Conservation (phyloP, 2,797 vertebrate species). For the Mormyrus hasselquistii region DNA sequence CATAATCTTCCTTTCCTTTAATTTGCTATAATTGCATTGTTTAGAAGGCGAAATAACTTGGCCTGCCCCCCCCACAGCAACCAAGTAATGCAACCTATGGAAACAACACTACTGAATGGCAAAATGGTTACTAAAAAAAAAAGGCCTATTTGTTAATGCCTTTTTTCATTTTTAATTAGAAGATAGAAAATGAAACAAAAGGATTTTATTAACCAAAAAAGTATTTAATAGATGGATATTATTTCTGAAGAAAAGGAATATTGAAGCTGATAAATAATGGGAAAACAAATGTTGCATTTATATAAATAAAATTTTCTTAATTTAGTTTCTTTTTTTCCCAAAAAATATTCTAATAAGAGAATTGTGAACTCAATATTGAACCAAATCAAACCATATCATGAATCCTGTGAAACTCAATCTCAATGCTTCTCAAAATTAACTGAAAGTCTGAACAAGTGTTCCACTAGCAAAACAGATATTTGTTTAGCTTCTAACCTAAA, state of each 20-base stretch:
- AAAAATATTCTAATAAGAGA: neutral
- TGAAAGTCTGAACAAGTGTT: neutral
- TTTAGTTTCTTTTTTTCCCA: no score
- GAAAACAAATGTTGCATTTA: neutral
- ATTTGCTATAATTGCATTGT: neutral
- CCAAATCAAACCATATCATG: neutral
- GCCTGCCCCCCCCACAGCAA: neutral
- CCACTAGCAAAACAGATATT: neutral
- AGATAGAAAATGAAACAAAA: neutral
- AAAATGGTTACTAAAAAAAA: neutral
- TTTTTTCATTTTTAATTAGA: neutral
- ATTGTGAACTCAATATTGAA: neutral
- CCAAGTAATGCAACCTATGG: neutral
- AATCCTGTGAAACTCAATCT: neutral
- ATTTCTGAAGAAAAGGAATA: neutral
- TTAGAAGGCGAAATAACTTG: neutral
- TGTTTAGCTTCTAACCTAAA: neutral
- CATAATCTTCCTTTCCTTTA: neutral
- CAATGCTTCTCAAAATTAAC: neutral
- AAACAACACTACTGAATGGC: neutral
- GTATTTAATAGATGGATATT: no score
- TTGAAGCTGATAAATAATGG: neutral
- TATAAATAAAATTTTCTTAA: no score
- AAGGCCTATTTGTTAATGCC: neutral
- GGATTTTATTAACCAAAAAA: no score